Base-by-base conservation (phyloP, 2,888 invertebrate genomes). In the Yponomeuta malinellus region DNA sequence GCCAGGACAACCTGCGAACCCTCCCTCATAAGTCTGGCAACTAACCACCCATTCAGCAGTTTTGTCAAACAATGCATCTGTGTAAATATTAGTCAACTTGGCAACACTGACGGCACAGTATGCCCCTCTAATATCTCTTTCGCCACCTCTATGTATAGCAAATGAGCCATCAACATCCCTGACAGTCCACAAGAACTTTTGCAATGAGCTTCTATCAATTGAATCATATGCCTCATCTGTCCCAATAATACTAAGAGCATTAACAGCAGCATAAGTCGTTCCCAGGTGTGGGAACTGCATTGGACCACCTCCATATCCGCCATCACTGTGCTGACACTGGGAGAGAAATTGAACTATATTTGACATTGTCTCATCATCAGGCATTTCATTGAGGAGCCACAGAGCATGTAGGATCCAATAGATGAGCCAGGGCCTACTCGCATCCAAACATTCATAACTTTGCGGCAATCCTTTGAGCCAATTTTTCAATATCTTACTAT, bases 1-100 rank as follows among this genome's bases (percentile, higher is more conserved):
- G 10, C 97, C 98, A 29, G 91, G 92, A 73, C 85, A 96, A 0
- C 98, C 99, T 63, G 96, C 97, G 93, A 99, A 99, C 0, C 99
- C 99, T 66, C 99, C 99, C 90, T 99, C 99, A 90, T 99, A 99
- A 0, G 98, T 98, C 88, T 99, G 99, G 91, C 99, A 99, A 75
- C 96, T 95, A 0, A 96, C 94, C 78, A 99, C 95, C 99, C 99
- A 99, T 80, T 98, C 96, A 0, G 97, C 96, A 12, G 98, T 97
- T 71, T 95, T 95, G 74, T 96, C 95, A 89, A 98, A 97, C 73
- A 99, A 88, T 73, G 95, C 93, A 65, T 95, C 94, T 52, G 95
- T 94, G 73, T 95, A 95, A 71, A 96, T 93, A 79, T 97, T 96
- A 5, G 97, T 96, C 69, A 99, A 88, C 82, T 96, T 96, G 15